A percentile compares a stretch with the other conserved stretches of the same genome.
phyloP scores from a whole-genome alignment of 1,140 invertebrate genomes.

The Pinna nobilis region DNA sequence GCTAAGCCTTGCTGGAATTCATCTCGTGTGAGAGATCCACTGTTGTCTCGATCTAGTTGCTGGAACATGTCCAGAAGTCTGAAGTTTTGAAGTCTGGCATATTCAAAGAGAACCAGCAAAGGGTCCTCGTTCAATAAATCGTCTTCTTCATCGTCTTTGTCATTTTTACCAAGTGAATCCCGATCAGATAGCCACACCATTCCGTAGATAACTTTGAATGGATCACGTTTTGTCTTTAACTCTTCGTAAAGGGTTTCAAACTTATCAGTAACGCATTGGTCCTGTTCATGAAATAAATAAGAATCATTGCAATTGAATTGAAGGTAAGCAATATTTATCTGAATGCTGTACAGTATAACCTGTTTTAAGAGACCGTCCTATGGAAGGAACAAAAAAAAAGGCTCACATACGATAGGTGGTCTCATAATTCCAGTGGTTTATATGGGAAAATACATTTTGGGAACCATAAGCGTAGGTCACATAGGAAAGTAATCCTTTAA shows the following conservation, averaged over 20 bases:
- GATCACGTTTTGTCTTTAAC: constrained; percentile 20
- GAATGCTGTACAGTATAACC: too few species aligned
- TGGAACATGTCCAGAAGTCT: constrained; percentile 51
- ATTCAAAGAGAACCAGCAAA: constrained; percentile 48
- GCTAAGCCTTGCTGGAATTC: constrained; percentile 47
- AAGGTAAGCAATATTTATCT: too few species aligned
- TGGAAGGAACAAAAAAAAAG: too few species aligned
- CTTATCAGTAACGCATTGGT: constrained; percentile 29
- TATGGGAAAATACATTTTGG: too few species aligned
- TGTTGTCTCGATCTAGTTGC: constrained; percentile 48
- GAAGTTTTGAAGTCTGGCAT: constrained; percentile 48
- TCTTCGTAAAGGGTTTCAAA: constrained; percentile 33
- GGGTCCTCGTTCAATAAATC: constrained; percentile 45
- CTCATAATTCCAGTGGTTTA: too few species aligned
- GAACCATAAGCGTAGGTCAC: too few species aligned
- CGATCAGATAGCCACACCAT: constrained; percentile 38
- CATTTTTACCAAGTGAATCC: constrained; percentile 7
- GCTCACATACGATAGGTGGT: too few species aligned
- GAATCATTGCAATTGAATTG: neutral
- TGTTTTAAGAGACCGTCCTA: too few species aligned
- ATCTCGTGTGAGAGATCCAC: constrained; percentile 38
- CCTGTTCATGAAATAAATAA: constrained; percentile 11
- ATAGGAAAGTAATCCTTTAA: too few species aligned
- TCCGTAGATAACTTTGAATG: constrained; percentile 36
- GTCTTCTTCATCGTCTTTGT: constrained; percentile 34